Conservation (phyloP, 2,888 invertebrate genomes). For the Leucoma salicis region DNA sequence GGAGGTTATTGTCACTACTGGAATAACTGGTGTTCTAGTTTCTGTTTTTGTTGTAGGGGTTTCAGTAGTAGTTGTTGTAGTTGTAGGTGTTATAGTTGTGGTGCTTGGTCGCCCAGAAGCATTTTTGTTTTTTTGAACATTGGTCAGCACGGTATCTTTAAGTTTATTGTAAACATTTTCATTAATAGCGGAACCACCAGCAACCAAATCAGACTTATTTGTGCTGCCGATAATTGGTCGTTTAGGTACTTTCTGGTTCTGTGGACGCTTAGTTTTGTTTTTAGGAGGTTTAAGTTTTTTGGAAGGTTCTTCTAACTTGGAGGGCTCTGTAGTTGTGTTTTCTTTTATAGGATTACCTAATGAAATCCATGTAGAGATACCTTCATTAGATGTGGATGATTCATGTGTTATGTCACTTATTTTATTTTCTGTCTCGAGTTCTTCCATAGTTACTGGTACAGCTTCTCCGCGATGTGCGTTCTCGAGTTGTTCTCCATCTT, state of each 20-base stretch:
- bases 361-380: constrained; percentile 90
- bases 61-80: constrained; percentile 46
- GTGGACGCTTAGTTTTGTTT: constrained; percentile 64
- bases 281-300: constrained; percentile 65
- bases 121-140: constrained; percentile 77
- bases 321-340: constrained; percentile 63
- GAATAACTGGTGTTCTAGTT: constrained; percentile 43
- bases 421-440: constrained; percentile 81
- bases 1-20: constrained; percentile 49
- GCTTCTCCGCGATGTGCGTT: constrained; percentile 85
- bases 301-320: constrained; percentile 54
- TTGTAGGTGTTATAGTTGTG: constrained; percentile 40
- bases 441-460: constrained; percentile 84
- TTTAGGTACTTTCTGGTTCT: constrained; percentile 56
- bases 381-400: constrained; percentile 83
- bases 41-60: constrained; percentile 50
- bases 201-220: constrained; percentile 73
- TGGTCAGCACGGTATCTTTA: constrained; percentile 83
- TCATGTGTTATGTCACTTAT: constrained; percentile 46
- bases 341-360: constrained; percentile 78
- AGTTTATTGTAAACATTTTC: constrained; percentile 82
- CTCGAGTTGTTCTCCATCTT: constrained; percentile 63
- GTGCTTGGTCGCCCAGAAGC: constrained; percentile 45
- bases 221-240: constrained; percentile 70
- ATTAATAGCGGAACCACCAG: constrained; percentile 72